Evolutionary conservation across 2,113 vertebrate species (phyloP).

Genomic region (Ursus arctos): DNA sequence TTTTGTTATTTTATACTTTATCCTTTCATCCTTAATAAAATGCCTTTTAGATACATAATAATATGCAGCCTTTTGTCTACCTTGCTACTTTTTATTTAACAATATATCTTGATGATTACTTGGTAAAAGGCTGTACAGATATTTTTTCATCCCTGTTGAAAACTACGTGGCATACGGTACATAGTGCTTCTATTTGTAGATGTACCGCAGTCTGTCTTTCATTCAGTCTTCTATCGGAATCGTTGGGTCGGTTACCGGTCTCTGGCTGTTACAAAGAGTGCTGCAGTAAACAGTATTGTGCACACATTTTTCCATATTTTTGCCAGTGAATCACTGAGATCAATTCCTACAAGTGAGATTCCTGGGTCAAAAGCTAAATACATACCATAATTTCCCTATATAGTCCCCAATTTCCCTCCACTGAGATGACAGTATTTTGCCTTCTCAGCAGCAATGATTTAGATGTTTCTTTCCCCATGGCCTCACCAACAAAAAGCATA

Average conservation of each 20-base stretch:
- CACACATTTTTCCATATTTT: not conserved
- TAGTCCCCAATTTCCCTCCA: not conserved
- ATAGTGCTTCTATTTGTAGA: not conserved
- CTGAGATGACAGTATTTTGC: not conserved
- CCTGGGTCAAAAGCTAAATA: not conserved
- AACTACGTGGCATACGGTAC: not conserved
- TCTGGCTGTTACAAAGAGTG: not conserved
- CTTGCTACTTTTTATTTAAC: not conserved
- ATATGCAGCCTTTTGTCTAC: not conserved
- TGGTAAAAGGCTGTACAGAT: not conserved
- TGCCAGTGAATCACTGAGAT: not conserved
- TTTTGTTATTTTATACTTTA: not conserved
- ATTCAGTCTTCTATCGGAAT: not conserved
- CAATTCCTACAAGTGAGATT: not conserved
- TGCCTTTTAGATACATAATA: not conserved
- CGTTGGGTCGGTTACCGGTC: not conserved
- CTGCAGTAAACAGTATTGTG: not conserved
- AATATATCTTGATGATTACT: not conserved
- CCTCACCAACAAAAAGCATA: not conserved
- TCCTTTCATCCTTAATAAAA: constrained; percentile 28
- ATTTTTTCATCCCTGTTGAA: not conserved
- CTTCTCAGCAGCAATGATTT: not conserved
- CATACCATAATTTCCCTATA: not conserved
- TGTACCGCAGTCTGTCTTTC: not conserved
- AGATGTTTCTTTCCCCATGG: not conserved